phyloP scores from a whole-genome alignment of 2,113 vertebrate genomes.

The Corvus hawaiiensis region DNA sequence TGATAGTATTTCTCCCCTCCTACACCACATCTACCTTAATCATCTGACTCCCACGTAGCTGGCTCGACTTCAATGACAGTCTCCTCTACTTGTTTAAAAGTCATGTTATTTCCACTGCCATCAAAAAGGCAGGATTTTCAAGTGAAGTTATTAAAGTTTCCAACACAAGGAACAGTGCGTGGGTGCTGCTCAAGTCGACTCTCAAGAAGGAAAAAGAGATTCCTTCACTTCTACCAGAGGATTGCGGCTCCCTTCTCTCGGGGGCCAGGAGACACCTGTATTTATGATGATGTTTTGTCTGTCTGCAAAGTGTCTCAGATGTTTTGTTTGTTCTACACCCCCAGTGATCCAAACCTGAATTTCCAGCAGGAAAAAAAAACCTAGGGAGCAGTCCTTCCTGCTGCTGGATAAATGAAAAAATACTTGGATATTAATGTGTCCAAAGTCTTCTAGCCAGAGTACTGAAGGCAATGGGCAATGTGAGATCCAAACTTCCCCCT shows the following conservation, averaged over 20 bases:
- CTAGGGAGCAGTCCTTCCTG: background rate
- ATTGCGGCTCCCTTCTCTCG: background rate
- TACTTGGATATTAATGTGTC: fast-evolving
- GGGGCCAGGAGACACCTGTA: background rate
- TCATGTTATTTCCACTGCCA: slow-evolving; percentile 57
- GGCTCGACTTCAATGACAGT: slow-evolving; percentile 61
- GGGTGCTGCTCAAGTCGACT: slow-evolving; percentile 19
- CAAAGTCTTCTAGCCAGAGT: background rate
- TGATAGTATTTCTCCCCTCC: slow-evolving; percentile 65
- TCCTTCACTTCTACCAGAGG: background rate
- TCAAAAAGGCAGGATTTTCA: slow-evolving; percentile 57
- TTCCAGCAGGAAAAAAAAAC: background rate
- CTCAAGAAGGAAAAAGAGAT: slow-evolving; percentile 11
- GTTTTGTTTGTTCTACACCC: background rate
- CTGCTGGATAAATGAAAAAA: background rate
- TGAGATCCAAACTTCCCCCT: background rate
- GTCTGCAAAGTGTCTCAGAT: background rate
- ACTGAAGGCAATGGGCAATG: background rate
- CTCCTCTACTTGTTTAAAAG: slow-evolving; percentile 62
- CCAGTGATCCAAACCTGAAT: background rate
- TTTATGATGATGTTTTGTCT: background rate
- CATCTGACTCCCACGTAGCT: slow-evolving; percentile 54
- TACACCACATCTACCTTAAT: slow-evolving; percentile 61
- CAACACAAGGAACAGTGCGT: slow-evolving; percentile 41
- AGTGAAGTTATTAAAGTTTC: slow-evolving; percentile 62